phyloP scores from a whole-genome alignment of 2,113 vertebrate genomes.

The Albula glossodonta region DNA sequence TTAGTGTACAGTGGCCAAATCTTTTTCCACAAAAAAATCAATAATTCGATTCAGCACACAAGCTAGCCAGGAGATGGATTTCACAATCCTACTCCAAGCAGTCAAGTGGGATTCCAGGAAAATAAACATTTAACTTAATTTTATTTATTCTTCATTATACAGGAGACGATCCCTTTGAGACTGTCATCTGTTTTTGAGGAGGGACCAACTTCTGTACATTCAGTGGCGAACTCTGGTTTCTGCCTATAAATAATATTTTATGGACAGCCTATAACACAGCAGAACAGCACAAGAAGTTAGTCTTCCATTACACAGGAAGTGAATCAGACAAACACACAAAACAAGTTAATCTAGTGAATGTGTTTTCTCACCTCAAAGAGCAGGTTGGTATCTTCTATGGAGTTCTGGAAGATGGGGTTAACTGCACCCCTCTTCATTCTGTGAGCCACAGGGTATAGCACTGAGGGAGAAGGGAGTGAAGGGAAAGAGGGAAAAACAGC shows the following conservation, averaged over 20 bases:
- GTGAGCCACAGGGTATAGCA: conserved; percentile 81
- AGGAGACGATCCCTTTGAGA: too few relatives aligned
- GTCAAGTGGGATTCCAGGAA: not conserved
- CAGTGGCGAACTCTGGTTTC: too few relatives aligned
- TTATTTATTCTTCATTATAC: too few relatives aligned
- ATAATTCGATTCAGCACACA: not conserved
- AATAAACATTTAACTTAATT: not conserved
- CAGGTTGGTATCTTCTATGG: conserved; percentile 80
- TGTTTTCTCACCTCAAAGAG: conserved; percentile 81
- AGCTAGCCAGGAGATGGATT: not conserved
- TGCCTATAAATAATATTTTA: too few relatives aligned
- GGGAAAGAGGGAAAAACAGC: not conserved
- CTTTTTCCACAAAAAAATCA: too few relatives aligned
- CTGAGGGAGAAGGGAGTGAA: conserved; percentile 55
- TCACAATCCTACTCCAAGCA: not conserved
- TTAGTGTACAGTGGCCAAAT: too few relatives aligned
- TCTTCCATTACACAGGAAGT: not conserved
- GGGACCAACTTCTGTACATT: too few relatives aligned
- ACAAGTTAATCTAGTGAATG: not conserved
- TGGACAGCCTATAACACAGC: not conserved
- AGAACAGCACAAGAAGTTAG: not conserved
- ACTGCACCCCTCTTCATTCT: conserved; percentile 79
- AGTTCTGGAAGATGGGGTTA: conserved; percentile 81
- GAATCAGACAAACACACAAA: not conserved
- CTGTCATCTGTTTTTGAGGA: too few relatives aligned